Evolutionary conservation across 1,140 invertebrate genomes (phyloP).

Genomic region (Copidosoma floridanum): DNA sequence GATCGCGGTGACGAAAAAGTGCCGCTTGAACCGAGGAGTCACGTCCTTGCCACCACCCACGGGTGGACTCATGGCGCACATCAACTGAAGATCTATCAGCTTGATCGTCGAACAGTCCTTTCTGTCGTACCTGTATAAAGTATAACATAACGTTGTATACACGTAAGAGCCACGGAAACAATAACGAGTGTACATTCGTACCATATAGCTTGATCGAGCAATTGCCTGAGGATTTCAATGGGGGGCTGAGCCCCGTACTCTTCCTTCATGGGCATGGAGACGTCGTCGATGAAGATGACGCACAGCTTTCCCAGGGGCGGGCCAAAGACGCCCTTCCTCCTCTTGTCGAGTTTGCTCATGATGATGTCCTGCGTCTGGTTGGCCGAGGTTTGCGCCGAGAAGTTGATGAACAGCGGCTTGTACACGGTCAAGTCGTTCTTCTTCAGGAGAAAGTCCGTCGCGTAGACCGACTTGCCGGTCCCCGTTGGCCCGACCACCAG

Average conservation of each 20-base stretch:
- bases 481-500: slow-evolving; percentile 90
- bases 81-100: slow-evolving; percentile 82
- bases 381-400: slow-evolving; percentile 91
- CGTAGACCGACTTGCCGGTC: slow-evolving; percentile 89
- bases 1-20: slow-evolving; percentile 86
- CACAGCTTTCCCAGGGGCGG: slow-evolving; percentile 84
- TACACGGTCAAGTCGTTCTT: slow-evolving; percentile 78
- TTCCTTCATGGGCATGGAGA: slow-evolving; percentile 88
- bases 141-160: too few species aligned
- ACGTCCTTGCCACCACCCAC: slow-evolving; percentile 79
- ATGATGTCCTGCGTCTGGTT: slow-evolving; percentile 94
- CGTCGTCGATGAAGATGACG: slow-evolving; percentile 91
- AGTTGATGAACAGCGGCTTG: slow-evolving; percentile 85
- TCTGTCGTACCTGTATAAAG: slow-evolving; percentile 87
- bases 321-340: slow-evolving; percentile 91
- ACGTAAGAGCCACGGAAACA: background rate
- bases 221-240: slow-evolving; percentile 86
- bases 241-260: slow-evolving; percentile 89
- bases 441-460: slow-evolving; percentile 79
- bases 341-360: slow-evolving; percentile 91
- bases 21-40: slow-evolving; percentile 83
- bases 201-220: slow-evolving; percentile 88
- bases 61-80: slow-evolving; percentile 84
- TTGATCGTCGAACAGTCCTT: slow-evolving; percentile 83
- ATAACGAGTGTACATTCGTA: too few species aligned